Evolutionary conservation across 2,888 invertebrate species (phyloP), one percentile per base, ranked within the genome.

Genomic region (Sturmia bella): DNA sequence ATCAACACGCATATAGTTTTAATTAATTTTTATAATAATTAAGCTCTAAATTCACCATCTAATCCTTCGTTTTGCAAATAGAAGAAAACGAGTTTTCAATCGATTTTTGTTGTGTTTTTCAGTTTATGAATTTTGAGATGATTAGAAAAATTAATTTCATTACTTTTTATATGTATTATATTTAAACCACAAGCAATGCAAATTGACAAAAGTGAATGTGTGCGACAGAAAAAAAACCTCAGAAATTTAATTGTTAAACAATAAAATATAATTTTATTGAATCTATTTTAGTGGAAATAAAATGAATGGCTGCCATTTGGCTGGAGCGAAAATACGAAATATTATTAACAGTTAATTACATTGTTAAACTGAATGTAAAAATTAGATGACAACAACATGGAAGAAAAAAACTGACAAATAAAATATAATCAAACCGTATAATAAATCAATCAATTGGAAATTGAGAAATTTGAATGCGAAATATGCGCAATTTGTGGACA

Each of bases 261-360:
- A 59, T 39, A 43, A 68, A 15, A 61, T 75, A 17, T 41, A 27
- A 63, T 52, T 66, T 72, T 73, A 32, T 66, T 37, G 24, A 72
- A 66, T 32, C 27, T 54, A 61, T 78, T 82, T 77, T 56, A 74
- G 52, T 74, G 77, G 70, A 78, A 78, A 82, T 48, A 59, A 75
- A 59, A 64, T 72, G 17, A 64, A n/a, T 52, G 63, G 41, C 50
- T 48, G 68, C 15, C 48, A 19, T 19, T n/a, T 50, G 63, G 39
- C 39, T 56, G 41, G 37, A 72, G 64, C 24, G 57, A 73, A 74
- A 57, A 41, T 45, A 69, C 13, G 43, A 52, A 68, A 64, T 78
- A 70, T 82, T 74, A 77, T 70, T 82, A 54, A 75, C 82, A 70
- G 82, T 70, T 82, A 82, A 82, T 78, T 82, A 78, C 78, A 70